Percentiles rank a stretch among this genome's conserved stretches.
These are phyloP conservation scores for Scaptomyza reducta DNA, from an alignment of 2,888 invertebrate species.

Conservation along the genomic window DNA sequence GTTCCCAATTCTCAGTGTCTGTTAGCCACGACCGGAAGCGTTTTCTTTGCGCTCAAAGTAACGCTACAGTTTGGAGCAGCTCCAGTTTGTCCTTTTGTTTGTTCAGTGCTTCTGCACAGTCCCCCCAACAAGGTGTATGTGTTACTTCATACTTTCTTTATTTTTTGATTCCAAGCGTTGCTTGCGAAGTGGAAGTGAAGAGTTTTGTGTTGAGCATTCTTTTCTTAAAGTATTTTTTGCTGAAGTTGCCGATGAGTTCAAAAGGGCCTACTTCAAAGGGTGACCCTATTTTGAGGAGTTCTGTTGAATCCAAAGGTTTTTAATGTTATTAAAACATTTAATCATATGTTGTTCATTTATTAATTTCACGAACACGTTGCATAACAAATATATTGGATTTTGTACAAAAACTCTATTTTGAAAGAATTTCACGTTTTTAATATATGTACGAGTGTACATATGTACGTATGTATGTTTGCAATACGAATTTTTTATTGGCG, in stretches of 20 bases:
- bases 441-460: too few species aligned
- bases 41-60: conserved; percentile 72
- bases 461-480: conserved; percentile 1
- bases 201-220: conserved; percentile 52
- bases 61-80: conserved; percentile 55
- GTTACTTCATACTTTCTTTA: conserved; percentile 1
- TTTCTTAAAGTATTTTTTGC: conserved; percentile 30
- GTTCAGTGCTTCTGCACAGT: conserved; percentile 1
- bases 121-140: background rate
- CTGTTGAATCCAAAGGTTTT: background rate
- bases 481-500: background rate
- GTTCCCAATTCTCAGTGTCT: conserved; percentile 41
- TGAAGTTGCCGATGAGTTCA: conserved; percentile 14
- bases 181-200: conserved; percentile 52
- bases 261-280: conserved; percentile 1
- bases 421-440: too few species aligned
- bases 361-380: background rate
- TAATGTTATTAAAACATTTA: too few species aligned
- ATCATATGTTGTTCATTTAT: too few species aligned
- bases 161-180: conserved; percentile 23
- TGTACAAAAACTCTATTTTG: conserved; percentile 21
- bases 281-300: conserved; percentile 34
- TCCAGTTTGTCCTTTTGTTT: conserved; percentile 50
- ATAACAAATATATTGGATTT: conserved; percentile 47
- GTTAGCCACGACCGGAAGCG: conserved; percentile 69